Percentiles rank a stretch among this genome's conserved stretches.
These are phyloP conservation scores for Epinephelus coioides DNA, from an alignment of 2,797 vertebrate genomes.

Conservation along the genomic window DNA sequence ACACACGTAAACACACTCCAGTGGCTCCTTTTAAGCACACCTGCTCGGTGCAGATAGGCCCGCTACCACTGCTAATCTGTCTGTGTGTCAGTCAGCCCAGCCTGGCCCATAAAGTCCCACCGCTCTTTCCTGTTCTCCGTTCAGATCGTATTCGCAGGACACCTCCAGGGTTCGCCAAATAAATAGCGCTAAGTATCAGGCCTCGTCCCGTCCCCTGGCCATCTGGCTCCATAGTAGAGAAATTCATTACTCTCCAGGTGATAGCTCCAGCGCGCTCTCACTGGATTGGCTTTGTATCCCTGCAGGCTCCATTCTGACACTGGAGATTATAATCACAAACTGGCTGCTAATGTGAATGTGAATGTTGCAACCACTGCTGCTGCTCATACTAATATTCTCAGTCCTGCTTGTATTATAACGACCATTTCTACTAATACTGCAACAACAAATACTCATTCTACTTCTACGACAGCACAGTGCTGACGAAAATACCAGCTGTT, in stretches of 20 bases:
- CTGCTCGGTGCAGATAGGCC: constrained; percentile 65
- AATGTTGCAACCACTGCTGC: constrained; percentile 14
- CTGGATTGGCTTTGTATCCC: constrained; percentile 63
- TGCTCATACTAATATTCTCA: constrained; percentile 33
- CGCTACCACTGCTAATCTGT: constrained; percentile 53
- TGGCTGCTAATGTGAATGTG: constrained; percentile 60
- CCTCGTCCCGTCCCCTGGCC: constrained; percentile 58
- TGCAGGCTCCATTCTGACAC: constrained; percentile 66
- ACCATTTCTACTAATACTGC: neutral
- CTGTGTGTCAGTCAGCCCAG: constrained; percentile 46
- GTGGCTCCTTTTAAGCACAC: constrained; percentile 45
- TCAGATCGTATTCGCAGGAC: constrained; percentile 36
- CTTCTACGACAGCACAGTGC: neutral
- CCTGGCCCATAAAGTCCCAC: constrained; percentile 29
- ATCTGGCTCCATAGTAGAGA: constrained; percentile 67
- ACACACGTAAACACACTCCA: constrained; percentile 31
- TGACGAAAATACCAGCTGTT: neutral
- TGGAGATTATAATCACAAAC: constrained; percentile 69
- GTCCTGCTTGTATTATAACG: neutral
- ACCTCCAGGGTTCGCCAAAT: constrained; percentile 55
- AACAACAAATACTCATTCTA: neutral
- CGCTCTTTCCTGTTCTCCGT: constrained; percentile 18
- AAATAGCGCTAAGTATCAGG: constrained; percentile 64
- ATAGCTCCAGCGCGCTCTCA: constrained; percentile 52
- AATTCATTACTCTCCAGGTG: constrained; percentile 77